Conservation (phyloP, 1,140 invertebrate species). For the Chionoecetes opilio region DNA sequence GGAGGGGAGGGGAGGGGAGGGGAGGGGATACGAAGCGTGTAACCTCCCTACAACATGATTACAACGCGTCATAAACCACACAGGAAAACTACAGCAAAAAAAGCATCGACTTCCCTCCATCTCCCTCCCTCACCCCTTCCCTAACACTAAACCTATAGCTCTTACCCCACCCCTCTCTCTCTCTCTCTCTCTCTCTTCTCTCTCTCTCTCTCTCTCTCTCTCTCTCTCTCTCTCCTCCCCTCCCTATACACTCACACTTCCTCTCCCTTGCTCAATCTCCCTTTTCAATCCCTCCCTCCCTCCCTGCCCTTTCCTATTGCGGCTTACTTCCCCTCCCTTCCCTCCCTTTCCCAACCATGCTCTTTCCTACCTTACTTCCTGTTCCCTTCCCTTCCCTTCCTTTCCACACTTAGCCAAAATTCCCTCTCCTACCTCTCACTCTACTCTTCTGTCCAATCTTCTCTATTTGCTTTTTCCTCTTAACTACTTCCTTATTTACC, state of each 20-base stretch:
- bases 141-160: not conserved
- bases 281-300: not conserved
- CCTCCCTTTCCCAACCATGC: not conserved
- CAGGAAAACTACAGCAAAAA: not conserved
- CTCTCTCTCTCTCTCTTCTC: no score
- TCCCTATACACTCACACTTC: not conserved
- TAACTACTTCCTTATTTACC: no score
- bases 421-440: not conserved
- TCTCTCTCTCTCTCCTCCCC: not conserved
- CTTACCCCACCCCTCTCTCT: no score
- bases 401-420: constrained; percentile 6
- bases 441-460: no score
- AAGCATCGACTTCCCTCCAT: not conserved
- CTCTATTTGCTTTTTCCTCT: no score
- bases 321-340: not conserved
- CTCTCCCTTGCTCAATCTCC: not conserved
- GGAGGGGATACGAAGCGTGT: not conserved
- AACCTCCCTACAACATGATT: not conserved
- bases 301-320: not conserved
- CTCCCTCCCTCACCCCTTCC: not conserved
- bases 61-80: not conserved
- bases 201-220: not conserved
- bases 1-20: not conserved
- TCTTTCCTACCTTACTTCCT: not conserved
- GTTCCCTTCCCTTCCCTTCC: not conserved